phyloP scores from a whole-genome alignment of 2,113 vertebrate species.

The Amblyopsis rosae region DNA sequence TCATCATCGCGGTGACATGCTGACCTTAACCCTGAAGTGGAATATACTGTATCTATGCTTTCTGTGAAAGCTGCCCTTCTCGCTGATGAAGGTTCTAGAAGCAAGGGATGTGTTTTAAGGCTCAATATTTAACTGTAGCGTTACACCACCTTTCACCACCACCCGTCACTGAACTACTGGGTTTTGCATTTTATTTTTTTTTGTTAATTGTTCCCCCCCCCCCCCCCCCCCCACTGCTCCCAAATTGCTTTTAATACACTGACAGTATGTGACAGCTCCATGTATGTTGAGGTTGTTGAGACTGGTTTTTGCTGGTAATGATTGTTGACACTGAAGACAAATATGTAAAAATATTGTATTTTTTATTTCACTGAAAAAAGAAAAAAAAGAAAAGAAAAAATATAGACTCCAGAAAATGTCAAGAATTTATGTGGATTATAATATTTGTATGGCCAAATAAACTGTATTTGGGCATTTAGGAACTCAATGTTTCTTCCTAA shows the following conservation, averaged over 20 bases:
- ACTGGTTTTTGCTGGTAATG: slow-evolving; percentile 42
- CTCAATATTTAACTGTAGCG: slow-evolving; percentile 47
- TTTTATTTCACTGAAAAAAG: background rate
- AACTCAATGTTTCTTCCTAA: slow-evolving; percentile 14
- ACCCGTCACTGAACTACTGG: slow-evolving; percentile 50
- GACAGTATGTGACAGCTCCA: slow-evolving; percentile 51
- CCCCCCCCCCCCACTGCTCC: background rate
- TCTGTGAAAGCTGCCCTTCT: slow-evolving; percentile 71
- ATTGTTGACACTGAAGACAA: slow-evolving; percentile 60
- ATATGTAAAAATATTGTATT: slow-evolving; percentile 25
- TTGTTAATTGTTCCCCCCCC: slow-evolving; percentile 22
- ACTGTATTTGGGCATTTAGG: slow-evolving; percentile 12
- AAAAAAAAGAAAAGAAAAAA: background rate
- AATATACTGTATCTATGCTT: slow-evolving; percentile 55
- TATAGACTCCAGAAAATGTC: slow-evolving; percentile 50
- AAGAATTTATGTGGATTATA: slow-evolving; percentile 53
- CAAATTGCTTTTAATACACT: slow-evolving; percentile 34
- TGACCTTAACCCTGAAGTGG: slow-evolving; percentile 51
- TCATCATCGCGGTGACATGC: slow-evolving; percentile 40
- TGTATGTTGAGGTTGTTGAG: slow-evolving; percentile 48
- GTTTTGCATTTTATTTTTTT: slow-evolving; percentile 44
- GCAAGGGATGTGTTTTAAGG: slow-evolving; percentile 39
- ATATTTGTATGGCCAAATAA: slow-evolving; percentile 50
- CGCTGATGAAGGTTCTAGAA: slow-evolving; percentile 54
- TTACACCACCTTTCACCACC: slow-evolving; percentile 43